Conservation (phyloP, 1,140 invertebrate genomes). For the Meloidogyne floridensis region DNA sequence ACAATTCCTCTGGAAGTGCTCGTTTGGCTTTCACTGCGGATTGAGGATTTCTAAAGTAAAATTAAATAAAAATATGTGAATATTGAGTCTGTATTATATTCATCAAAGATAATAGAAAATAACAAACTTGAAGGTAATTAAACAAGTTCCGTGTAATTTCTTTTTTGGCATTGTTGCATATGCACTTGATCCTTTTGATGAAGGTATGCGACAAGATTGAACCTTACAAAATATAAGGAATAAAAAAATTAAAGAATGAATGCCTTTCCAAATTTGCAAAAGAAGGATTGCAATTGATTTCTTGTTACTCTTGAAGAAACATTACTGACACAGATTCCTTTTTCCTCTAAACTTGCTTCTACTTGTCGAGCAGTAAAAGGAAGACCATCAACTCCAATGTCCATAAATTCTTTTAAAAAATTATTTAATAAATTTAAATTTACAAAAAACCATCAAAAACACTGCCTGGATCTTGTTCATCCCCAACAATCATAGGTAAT, state of each 20-base stretch:
- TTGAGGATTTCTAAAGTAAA: constrained; percentile 44
- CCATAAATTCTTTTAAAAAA: constrained; percentile 2
- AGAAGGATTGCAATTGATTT: constrained; percentile 61
- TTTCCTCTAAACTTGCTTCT: constrained; percentile 9
- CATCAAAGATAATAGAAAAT: background rate
- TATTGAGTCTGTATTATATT: too few species aligned
- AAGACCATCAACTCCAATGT: constrained; percentile 41
- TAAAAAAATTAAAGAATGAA: constrained; percentile 7
- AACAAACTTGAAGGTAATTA: constrained; percentile 60
- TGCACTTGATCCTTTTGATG: constrained; percentile 54
- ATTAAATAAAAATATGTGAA: background rate
- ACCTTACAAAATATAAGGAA: constrained; percentile 44
- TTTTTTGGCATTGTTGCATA: constrained; percentile 62
- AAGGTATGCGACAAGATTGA: constrained; percentile 52
- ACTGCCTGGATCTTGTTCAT: constrained; percentile 57
- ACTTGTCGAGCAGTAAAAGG: constrained; percentile 34
- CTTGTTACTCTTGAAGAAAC: constrained; percentile 56
- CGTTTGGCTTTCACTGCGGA: constrained; percentile 47
- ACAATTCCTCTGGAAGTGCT: constrained; percentile 58
- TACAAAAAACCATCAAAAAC: constrained; percentile 55
- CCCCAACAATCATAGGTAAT: constrained; percentile 62
- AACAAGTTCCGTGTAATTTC: constrained; percentile 49
- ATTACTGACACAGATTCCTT: background rate
- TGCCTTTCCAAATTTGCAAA: constrained; percentile 65
- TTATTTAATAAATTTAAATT: constrained; percentile 9